Percentiles rank a stretch among this genome's conserved stretches.
Conservation (phyloP, 2,888 invertebrate genomes). For the Glaucopsyche alexis region DNA sequence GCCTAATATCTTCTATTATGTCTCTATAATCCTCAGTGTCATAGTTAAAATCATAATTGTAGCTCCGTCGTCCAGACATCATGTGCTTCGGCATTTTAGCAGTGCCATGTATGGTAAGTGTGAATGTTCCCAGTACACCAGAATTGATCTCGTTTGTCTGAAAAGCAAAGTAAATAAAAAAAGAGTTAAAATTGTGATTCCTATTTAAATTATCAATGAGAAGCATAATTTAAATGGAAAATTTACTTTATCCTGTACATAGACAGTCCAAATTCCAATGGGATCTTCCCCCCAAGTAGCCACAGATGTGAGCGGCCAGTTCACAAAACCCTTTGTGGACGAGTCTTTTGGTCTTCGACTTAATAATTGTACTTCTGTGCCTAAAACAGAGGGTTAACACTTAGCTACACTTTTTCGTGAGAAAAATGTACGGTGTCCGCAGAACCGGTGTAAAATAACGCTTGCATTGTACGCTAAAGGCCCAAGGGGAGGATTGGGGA, state of each 20-base stretch:
- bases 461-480: too few relatives aligned
- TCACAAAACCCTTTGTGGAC: constrained; percentile 85
- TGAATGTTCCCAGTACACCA: constrained; percentile 80
- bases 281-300: constrained; percentile 95
- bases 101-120: constrained; percentile 87
- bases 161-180: constrained; percentile 29
- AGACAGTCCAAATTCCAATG: constrained; percentile 83
- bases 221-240: not conserved
- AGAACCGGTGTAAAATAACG: too few relatives aligned
- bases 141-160: constrained; percentile 68
- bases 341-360: constrained; percentile 84
- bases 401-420: not conserved
- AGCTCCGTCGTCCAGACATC: constrained; percentile 74
- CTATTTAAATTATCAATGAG: not conserved
- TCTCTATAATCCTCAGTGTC: constrained; percentile 36
- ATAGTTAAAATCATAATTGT: constrained; percentile 63
- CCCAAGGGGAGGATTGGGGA: too few relatives aligned
- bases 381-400: constrained; percentile 56
- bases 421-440: not conserved
- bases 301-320: constrained; percentile 94
- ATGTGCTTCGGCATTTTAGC: constrained; percentile 82
- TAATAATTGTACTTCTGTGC: constrained; percentile 85
- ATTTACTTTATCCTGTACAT: constrained; percentile 71
- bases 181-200: too few relatives aligned
- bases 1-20: constrained; percentile 33